Percentiles rank a stretch among this genome's conserved stretches.
Conservation (phyloP, 2,797 vertebrate genomes). For the Paguma larvata region DNA sequence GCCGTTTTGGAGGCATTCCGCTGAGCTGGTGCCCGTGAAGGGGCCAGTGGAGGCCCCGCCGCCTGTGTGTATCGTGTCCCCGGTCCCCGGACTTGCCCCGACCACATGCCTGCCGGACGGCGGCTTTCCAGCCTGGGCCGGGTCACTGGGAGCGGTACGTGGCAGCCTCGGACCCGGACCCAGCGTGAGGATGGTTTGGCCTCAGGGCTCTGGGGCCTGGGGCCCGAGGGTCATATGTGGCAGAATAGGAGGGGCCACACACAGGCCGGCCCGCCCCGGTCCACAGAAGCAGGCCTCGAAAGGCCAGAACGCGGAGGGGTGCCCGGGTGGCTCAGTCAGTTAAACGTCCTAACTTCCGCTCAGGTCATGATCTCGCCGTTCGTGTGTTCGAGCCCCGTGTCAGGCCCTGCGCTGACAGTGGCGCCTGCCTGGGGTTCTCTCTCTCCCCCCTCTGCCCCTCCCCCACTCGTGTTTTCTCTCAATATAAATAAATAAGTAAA, state of each 20-base stretch:
- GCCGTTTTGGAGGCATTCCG: not conserved
- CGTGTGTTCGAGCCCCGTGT: no score
- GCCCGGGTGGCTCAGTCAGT: no score
- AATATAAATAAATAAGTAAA: no score
- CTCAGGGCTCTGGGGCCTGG: not conserved
- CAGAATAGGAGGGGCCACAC: not conserved
- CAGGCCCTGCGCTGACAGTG: no score
- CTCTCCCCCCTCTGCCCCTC: no score
- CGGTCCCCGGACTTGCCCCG: not conserved
- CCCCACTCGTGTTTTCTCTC: no score
- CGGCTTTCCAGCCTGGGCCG: not conserved
- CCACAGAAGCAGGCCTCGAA: not conserved
- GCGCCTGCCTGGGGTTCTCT: no score
- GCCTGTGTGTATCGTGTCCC: not conserved
- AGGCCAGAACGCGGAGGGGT: no score
- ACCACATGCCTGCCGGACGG: not conserved
- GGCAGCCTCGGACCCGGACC: no score
- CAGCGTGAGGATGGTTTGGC: not conserved
- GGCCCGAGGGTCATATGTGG: fast-evolving
- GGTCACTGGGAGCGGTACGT: fast-evolving
- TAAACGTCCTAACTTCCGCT: no score
- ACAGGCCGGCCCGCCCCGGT: not conserved
- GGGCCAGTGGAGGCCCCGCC: not conserved
- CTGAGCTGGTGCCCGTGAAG: not conserved
- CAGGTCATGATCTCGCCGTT: no score